A percentile compares a stretch with the other conserved stretches of the same genome.
Conservation (phyloP, 2,888 invertebrate species). For the Lycia hirtaria region DNA sequence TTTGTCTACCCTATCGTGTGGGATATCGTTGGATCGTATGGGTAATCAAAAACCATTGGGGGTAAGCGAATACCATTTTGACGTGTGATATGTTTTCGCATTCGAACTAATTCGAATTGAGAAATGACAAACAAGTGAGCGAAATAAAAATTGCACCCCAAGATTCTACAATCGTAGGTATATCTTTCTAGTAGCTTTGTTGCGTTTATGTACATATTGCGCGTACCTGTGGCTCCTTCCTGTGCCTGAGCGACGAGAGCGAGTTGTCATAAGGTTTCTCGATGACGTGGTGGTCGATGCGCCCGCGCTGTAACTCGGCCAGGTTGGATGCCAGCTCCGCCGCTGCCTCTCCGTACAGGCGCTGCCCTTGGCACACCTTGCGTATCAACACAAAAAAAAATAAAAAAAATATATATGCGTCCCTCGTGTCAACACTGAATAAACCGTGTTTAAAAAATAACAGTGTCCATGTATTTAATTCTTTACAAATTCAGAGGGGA, state of each 20-base stretch:
- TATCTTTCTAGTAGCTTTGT: too few relatives aligned
- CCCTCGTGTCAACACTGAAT: not conserved
- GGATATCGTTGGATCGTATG: too few relatives aligned
- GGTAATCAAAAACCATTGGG: too few relatives aligned
- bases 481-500: not conserved
- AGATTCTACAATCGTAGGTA: too few relatives aligned
- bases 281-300: conserved; percentile 54
- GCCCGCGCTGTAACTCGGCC: conserved; percentile 65
- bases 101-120: too few relatives aligned
- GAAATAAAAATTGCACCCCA: too few relatives aligned
- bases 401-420: not conserved
- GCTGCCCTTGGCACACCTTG: conserved; percentile 69
- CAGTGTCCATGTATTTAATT: not conserved
- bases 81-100: too few relatives aligned
- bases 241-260: conserved; percentile 53
- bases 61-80: too few relatives aligned
- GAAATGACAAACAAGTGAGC: too few relatives aligned
- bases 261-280: conserved; percentile 66
- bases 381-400: conserved; percentile 13
- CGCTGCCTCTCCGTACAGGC: conserved; percentile 71
- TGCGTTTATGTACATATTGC: too few relatives aligned
- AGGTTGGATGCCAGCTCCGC: conserved; percentile 69
- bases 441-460: too few relatives aligned
- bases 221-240: conserved; percentile 59
- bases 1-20: too few relatives aligned